A percentile compares a stretch with the other conserved stretches of the same genome.
Conservation (phyloP, 2,888 invertebrate species). For the Cephus runcator region DNA sequence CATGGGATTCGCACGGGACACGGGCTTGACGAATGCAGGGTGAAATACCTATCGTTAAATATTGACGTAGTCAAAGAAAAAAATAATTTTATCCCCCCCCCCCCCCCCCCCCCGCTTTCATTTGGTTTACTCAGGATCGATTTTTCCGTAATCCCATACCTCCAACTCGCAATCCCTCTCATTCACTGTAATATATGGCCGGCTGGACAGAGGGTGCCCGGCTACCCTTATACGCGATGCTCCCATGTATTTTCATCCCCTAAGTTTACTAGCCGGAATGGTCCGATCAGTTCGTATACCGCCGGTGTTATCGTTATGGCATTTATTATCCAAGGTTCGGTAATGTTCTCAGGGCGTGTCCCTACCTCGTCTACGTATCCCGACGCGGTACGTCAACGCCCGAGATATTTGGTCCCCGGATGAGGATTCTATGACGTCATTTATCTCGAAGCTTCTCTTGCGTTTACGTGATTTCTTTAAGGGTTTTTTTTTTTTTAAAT, state of each 20-base stretch:
- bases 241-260: background rate
- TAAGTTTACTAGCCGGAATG: background rate
- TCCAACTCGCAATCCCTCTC: background rate
- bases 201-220: background rate
- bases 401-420: background rate
- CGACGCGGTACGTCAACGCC: constrained; percentile 44
- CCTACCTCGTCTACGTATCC: constrained; percentile 41
- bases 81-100: background rate
- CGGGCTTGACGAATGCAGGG: background rate
- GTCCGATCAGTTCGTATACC: background rate
- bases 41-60: background rate
- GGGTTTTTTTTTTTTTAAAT: background rate
- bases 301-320: constrained; percentile 1
- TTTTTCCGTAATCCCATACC: background rate
- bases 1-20: background rate
- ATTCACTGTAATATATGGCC: background rate
- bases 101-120: background rate
- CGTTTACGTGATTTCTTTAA: background rate
- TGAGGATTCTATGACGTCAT: background rate
- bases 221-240: background rate
- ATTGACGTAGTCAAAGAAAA: background rate
- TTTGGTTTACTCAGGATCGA: background rate
- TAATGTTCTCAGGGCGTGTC: constrained; percentile 30
- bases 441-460: background rate
- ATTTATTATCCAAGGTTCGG: constrained; percentile 20